Base-by-base conservation (phyloP, 2,113 vertebrate species). In the Sceloporus tristichus region DNA sequence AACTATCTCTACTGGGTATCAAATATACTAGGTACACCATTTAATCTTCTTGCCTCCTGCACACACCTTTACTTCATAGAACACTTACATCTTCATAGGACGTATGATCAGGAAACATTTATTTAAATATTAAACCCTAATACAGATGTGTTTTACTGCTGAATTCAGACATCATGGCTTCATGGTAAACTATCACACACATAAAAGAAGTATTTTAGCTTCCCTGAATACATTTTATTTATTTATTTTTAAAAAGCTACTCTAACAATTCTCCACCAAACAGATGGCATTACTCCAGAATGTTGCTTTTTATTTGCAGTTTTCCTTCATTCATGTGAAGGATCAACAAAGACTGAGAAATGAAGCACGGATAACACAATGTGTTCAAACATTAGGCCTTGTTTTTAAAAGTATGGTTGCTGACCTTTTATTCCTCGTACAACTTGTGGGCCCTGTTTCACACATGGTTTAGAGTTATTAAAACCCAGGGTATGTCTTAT, bases 371-470 rank as follows among this genome's bases (percentile, higher is more conserved):
- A n/a, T 56, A 16, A 59, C 7, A 23, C 73, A 38, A 54, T 25
- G 73, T 81, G 25, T 71, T 74, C 78, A 87, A 81, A 59, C 18
- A 81, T 53, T 59, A 80, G 66, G 78, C 18, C 16, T 79, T 54
- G 29, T 79, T 79, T 79, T 29, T 18, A 86, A 79, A 79, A 56
- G 65, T 48, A 23, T 70, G 65, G 42, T 48, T 79, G 70, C 48
- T 74, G 21, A 54, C 42, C 19, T 79, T 86, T 87, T 87, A 56
- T 13, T n/a, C 40, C 42, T 56, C 3, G 48, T 29, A 59, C 23
- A 87, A 74, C 53, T 40, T 80, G 53, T 71, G 5, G 80, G n/a
- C 18, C 27, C 56, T 74, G 38, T 68, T 18, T 29, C 25, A 42
- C 10, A 80, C 53, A 71, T 79, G 25, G 38, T 40, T 62, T 42